Percentiles rank a stretch among this genome's conserved stretches.
Conservation (phyloP, 2,113 vertebrate species). For the Chloropsis hardwickii region DNA sequence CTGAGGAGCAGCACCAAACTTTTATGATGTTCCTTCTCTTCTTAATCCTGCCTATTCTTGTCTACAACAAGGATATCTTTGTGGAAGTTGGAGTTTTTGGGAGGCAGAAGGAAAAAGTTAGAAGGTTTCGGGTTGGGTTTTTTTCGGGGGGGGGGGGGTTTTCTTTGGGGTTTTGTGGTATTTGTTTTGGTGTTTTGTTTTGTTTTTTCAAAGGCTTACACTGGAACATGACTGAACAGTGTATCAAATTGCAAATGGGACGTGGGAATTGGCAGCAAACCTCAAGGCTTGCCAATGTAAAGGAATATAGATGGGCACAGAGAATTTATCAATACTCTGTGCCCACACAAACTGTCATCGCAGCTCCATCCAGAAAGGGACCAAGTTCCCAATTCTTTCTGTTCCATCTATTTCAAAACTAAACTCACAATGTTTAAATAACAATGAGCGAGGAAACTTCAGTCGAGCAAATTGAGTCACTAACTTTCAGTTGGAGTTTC, state of each 20-base stretch:
- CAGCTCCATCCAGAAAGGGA: neutral
- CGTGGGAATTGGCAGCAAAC: neutral
- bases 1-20: neutral
- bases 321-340: neutral
- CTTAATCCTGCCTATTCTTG: neutral
- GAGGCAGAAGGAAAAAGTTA: accelerated
- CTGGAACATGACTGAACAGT: neutral
- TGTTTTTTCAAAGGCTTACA: neutral
- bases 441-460: neutral
- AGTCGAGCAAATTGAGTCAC: neutral
- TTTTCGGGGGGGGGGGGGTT: accelerated
- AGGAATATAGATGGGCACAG: neutral
- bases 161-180: neutral
- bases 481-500: neutral
- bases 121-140: accelerated
- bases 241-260: neutral
- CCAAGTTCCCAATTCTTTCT: neutral
- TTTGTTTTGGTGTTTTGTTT: neutral
- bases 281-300: neutral
- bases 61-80: neutral
- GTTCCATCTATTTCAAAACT: neutral
- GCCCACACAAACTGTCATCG: neutral
- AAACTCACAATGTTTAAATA: conserved; percentile 8
- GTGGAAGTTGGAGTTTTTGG: neutral
- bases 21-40: neutral